Evolutionary conservation across 1,140 invertebrate species (phyloP).

Genomic region (Aphidius gifuensis): DNA sequence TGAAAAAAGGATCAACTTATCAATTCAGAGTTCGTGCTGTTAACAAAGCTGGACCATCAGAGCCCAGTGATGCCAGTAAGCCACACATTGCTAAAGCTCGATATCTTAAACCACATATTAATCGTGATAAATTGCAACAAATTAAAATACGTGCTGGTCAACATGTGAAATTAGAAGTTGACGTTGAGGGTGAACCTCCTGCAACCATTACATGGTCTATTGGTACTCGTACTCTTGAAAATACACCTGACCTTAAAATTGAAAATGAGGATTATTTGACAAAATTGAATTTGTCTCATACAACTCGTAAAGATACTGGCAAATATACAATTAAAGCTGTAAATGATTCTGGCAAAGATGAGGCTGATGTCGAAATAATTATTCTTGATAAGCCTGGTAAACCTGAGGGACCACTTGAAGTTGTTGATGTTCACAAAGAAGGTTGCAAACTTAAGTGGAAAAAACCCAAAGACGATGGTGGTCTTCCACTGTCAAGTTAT

Average conservation of each 20-base stretch:
- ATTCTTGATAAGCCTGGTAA: constrained; percentile 92
- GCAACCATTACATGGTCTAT: constrained; percentile 89
- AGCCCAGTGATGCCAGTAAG: constrained; percentile 84
- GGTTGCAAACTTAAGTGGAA: constrained; percentile 94
- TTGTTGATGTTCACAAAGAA: constrained; percentile 90
- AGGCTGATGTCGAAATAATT: constrained; percentile 90
- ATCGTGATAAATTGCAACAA: constrained; percentile 86
- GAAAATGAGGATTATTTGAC: constrained; percentile 94
- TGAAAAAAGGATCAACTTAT: constrained; percentile 89
- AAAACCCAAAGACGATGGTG: constrained; percentile 92
- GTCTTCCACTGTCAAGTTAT: constrained; percentile 85
- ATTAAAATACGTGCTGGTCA: constrained; percentile 88
- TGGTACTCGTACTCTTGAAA: constrained; percentile 65
- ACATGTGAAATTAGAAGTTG: constrained; percentile 87
- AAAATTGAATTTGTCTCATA: constrained; percentile 76
- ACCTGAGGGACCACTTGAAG: constrained; percentile 91
- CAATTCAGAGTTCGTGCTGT: constrained; percentile 90
- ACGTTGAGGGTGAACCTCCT: constrained; percentile 92
- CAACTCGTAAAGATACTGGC: constrained; percentile 80
- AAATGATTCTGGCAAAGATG: constrained; percentile 90
- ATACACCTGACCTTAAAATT: constrained; percentile 66
- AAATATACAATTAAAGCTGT: constrained; percentile 88
- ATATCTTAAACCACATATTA: constrained; percentile 85
- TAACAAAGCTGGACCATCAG: constrained; percentile 91
- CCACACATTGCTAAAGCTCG: constrained; percentile 86